Conservation (phyloP, 2,797 vertebrate species). For the Prunella strophiata region DNA sequence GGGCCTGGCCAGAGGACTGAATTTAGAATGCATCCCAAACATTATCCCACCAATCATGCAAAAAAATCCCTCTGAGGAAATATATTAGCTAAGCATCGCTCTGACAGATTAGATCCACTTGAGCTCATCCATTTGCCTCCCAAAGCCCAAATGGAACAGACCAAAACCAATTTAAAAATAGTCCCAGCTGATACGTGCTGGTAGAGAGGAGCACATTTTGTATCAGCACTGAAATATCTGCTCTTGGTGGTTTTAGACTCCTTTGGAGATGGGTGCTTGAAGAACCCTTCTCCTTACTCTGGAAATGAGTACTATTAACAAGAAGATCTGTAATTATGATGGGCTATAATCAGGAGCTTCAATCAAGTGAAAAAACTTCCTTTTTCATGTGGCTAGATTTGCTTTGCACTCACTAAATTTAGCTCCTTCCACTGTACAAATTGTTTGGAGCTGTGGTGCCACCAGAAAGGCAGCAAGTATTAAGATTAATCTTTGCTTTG, state of each 20-base stretch:
- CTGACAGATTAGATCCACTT: background rate
- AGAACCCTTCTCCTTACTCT: background rate
- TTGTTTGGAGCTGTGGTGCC: background rate
- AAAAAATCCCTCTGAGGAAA: conserved; percentile 1
- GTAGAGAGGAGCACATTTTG: background rate
- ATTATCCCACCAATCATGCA: background rate
- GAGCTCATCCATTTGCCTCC: background rate
- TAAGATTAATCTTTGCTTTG: background rate
- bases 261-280: background rate
- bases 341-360: conserved; percentile 32
- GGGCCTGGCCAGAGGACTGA: background rate
- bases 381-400: background rate
- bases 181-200: background rate
- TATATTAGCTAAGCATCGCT: background rate
- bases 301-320: background rate
- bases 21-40: background rate
- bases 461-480: background rate
- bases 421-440: background rate
- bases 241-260: background rate
- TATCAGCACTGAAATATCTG: background rate
- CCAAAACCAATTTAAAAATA: background rate
- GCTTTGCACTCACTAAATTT: conserved; percentile 8
- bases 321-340: background rate
- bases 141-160: background rate
- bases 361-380: conserved; percentile 3